Evolutionary conservation across 35 echinoderm and acorn worm genomes (phyloP), one percentile per base, ranked within the genome.

Genomic region (Ophioderma brevispina): DNA sequence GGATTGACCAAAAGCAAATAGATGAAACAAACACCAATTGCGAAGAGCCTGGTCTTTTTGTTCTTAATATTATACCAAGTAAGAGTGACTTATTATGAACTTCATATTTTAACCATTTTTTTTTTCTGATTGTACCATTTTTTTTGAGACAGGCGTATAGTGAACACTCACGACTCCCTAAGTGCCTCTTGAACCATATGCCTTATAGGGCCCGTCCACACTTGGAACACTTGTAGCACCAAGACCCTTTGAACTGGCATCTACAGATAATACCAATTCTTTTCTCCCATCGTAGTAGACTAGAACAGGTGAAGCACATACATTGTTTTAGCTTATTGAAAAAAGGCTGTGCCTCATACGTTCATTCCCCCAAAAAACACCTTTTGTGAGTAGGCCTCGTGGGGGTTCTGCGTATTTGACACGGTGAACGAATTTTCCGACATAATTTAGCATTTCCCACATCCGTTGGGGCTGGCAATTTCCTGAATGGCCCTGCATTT

Each of bases 161-260:
- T n/a, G n/a, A n/a, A n/a, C 78, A n/a, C n/a, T n/a, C n/a, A n/a
- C 42, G 40, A 17, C 17, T 86, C 81, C 4, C 1, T 83, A 5
- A 83, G 49, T 33, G 81, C 81, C n/a, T 33, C 38, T 43, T 25
- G 78, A 80, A 4, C 4, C 84, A 76, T 86, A 86, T 64, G 84
- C 63, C 36, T 75, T 37, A 38, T 76, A 40, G 14, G 14, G 81
- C 56, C 79, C 76, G 55, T 92, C 28, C 52, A n/a, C n/a, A n/a
- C n/a, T n/a, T 92, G 90, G 37, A 92, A 39, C 34, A 92, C 23
- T 80, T n/a, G 86, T 77, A 35, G 77, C 82, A 11, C 84, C 84
- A 3, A 78, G 38, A 30, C 83, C 90, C 3, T 13, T 79, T n/a
- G 38, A 75, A 63, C 40, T 88, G n/a, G 85, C 86, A 76, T 93